A percentile compares a stretch with the other conserved stretches of the same genome.
Conservation (phyloP, 2,113 vertebrate genomes). For the Microtus oregoni region DNA sequence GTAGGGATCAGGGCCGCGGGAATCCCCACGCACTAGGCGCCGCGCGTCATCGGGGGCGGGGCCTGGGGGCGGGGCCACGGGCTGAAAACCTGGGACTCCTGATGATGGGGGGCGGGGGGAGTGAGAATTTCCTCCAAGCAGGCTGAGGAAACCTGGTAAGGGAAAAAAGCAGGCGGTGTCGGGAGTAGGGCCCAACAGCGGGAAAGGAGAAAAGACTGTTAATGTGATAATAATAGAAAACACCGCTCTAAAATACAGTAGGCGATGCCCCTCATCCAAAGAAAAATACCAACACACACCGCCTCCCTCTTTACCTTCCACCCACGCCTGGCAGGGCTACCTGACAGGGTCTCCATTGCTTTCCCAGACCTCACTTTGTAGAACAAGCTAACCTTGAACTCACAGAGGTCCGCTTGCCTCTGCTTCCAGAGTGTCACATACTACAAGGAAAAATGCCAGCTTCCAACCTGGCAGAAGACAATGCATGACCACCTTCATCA, state of each 20-base stretch:
- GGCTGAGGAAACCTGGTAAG: rapidly evolving
- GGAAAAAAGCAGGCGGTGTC: background rate
- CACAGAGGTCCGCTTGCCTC: too few relatives aligned
- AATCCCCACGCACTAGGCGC: constrained; percentile 79
- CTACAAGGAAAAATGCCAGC: background rate
- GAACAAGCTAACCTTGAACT: background rate
- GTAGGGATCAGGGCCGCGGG: constrained; percentile 74
- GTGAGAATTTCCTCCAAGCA: rapidly evolving
- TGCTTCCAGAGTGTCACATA: background rate
- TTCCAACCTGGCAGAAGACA: background rate
- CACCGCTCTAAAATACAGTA: background rate
- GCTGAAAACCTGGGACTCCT: rapidly evolving
- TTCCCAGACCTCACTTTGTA: background rate
- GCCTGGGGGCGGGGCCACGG: constrained; percentile 1
- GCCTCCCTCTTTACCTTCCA: background rate
- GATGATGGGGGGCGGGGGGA: rapidly evolving
- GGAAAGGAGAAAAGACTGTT: background rate
- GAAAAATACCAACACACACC: background rate
- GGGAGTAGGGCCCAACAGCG: background rate
- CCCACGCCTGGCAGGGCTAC: background rate
- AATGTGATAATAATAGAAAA: background rate
- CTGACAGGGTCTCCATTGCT: background rate
- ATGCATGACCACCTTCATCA: background rate
- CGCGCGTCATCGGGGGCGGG: constrained; percentile 70
- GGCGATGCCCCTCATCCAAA: background rate